phyloP scores from a whole-genome alignment of 2,113 vertebrate genomes.

The Microtus pennsylvanicus region DNA sequence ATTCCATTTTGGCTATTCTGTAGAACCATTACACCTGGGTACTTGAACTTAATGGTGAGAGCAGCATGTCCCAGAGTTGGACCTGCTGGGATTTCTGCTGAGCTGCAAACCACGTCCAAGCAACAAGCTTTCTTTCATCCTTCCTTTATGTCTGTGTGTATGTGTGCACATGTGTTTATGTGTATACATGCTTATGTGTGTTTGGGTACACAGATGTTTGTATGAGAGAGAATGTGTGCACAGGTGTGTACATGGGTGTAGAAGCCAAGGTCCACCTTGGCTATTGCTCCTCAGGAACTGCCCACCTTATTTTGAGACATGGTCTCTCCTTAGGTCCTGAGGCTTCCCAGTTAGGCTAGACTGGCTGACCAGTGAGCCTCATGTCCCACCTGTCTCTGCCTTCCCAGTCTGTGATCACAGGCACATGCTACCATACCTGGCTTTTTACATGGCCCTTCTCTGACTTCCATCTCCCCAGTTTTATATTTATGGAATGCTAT shows the following conservation, averaged over 20 bases:
- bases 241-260: neutral
- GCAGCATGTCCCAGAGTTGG: accelerated
- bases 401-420: neutral
- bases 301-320: neutral
- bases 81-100: neutral
- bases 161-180: neutral
- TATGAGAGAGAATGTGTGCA: neutral
- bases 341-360: neutral
- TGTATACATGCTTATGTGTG: neutral
- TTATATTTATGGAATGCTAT: neutral
- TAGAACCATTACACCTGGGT: accelerated
- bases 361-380: neutral
- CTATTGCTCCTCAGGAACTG: neutral
- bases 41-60: accelerated
- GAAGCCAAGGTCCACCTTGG: neutral
- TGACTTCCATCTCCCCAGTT: neutral
- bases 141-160: no score
- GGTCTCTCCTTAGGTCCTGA: neutral
- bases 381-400: neutral
- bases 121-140: neutral
- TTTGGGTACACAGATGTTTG: neutral
- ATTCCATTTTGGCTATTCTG: neutral
- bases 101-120: neutral
- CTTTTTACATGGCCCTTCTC: neutral
- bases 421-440: neutral